Evolutionary conservation across 2,797 vertebrate genomes (phyloP).

Genomic region (Xerus rutilus): DNA sequence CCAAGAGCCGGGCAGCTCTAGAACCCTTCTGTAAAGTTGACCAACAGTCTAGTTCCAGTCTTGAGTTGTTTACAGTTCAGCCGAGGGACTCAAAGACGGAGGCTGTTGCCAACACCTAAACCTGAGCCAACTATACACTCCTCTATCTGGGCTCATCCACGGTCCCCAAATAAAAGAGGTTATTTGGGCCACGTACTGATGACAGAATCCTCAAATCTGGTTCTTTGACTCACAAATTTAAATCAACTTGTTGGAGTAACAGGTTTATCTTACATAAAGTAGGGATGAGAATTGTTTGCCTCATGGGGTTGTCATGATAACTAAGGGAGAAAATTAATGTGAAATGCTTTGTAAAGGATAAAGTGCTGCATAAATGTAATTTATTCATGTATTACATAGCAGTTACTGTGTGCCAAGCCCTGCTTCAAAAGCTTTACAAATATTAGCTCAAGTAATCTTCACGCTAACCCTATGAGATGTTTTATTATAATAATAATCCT

Average conservation of each 20-base stretch:
- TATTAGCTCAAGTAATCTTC: constrained; percentile 67
- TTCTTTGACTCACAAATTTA: background rate
- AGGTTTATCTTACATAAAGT: constrained; percentile 29
- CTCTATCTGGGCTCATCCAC: background rate
- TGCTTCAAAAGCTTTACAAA: constrained; percentile 68
- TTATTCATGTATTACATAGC: constrained; percentile 62
- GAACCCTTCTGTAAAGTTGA: background rate
- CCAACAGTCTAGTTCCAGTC: background rate
- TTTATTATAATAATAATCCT: constrained; percentile 41
- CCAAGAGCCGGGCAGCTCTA: background rate
- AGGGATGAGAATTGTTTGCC: constrained; percentile 18
- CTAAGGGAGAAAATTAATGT: constrained; percentile 67
- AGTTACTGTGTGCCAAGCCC: constrained; percentile 47
- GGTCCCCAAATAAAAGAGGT: background rate
- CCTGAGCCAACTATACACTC: background rate
- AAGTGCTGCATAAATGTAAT: constrained; percentile 44
- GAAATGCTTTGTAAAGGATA: constrained; percentile 60
- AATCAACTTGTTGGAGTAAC: background rate
- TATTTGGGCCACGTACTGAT: background rate
- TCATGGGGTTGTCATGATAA: constrained; percentile 14
- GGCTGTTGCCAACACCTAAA: background rate
- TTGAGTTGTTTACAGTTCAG: background rate
- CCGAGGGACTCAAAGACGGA: background rate
- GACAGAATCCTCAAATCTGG: background rate
- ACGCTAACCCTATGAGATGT: constrained; percentile 32